phyloP scores from a whole-genome alignment of 2,888 invertebrate species.

The Ormyrus labotus region DNA sequence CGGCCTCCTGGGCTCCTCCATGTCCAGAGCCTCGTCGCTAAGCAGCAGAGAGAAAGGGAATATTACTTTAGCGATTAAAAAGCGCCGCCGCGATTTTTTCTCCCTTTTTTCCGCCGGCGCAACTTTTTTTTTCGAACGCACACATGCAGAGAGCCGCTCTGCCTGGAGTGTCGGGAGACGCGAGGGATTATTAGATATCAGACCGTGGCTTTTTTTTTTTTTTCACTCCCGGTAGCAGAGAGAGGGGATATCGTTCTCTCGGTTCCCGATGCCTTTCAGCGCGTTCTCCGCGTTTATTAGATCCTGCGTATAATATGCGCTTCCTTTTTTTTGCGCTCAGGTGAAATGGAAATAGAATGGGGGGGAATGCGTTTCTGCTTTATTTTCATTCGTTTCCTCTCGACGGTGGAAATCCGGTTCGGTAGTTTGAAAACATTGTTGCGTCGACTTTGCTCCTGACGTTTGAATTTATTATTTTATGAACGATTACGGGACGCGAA shows the following conservation, averaged over 20 bases:
- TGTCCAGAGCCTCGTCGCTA: constrained; percentile 88
- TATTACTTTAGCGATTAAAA: constrained; percentile 53
- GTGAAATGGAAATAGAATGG: not conserved
- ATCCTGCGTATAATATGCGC: not conserved
- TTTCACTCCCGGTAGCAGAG: no score
- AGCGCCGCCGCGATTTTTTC: constrained; percentile 20
- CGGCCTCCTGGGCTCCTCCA: constrained; percentile 84
- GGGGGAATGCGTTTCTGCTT: not conserved
- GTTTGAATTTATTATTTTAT: no score
- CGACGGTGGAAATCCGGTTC: no score
- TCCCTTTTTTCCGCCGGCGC: not conserved
- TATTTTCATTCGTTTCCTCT: not conserved
- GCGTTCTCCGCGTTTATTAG: constrained; percentile 9
- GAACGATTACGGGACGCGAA: no score
- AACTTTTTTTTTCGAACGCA: not conserved
- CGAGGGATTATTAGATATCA: constrained; percentile 23
- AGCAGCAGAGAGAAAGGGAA: constrained; percentile 1
- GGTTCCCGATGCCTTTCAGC: not conserved
- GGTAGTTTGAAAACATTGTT: no score
- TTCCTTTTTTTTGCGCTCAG: not conserved
- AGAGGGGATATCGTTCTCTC: not conserved
- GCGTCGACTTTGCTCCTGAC: no score
- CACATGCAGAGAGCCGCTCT: not conserved
- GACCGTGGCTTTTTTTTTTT: not conserved
- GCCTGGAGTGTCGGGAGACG: not conserved